Base-by-base conservation (phyloP, 2,797 vertebrate species). In the Chelon labrosus region DNA sequence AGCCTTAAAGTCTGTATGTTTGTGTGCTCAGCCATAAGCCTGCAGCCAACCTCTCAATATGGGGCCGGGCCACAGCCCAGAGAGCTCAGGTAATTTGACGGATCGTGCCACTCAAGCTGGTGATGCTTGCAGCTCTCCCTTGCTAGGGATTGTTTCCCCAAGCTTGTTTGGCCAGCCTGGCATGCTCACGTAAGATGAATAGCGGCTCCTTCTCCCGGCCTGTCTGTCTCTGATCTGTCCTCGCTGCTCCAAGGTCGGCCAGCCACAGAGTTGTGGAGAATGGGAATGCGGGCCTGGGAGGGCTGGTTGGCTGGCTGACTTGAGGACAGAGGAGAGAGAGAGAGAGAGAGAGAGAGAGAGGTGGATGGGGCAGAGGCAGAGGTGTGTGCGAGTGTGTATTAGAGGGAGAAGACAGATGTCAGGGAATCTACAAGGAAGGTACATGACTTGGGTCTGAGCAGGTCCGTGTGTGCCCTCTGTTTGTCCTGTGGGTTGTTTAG, bases 241-340 rank as follows among this genome's bases (percentile, higher is more conserved):
- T 92, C 68, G 35, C 76, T 63, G 85, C 75, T 89, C 87, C 93
- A 94, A 94, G 94, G 94, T 94, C 93, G 92, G 91, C 88, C 91
- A 92, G 87, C 83, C 65, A 47, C 80, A 70, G 79, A 83, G 72
- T 60, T 79, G 78, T 20, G 65, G 80, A 80, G 85, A 85, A 85
- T 75, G 82, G 82, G 78, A 82, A 85, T 57, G 67, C 17, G 44
- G 79, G 49, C 53, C 46, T 38, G 73, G 64, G 75, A 81, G 59
- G 61, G 79, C 49, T 65, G 64, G 39, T 38, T 56, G 73, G 50
- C 53, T 65, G 52, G 72, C 53, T 65, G 52, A 72, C 55, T 68
- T 59, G 58, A 56, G 75, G 67, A 70, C 50, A 58, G 52, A 20
- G 53, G 44, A 52, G 17, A 19, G 49, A 47, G 52, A 17, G 42